Conservation (phyloP, 2,797 vertebrate genomes). For the Propithecus deckenii region DNA sequence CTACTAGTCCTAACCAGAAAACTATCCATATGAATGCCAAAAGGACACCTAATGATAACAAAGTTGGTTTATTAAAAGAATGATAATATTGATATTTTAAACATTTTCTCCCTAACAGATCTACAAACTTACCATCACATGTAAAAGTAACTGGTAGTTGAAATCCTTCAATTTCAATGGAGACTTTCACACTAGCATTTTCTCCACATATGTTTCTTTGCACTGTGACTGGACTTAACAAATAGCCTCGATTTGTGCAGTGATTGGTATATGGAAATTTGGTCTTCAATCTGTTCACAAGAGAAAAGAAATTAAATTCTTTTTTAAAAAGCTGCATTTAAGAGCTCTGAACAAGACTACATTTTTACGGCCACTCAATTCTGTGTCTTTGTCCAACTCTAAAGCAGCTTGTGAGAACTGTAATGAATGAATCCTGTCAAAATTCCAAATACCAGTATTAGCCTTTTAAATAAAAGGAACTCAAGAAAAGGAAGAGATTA, state of each 20-base stretch:
- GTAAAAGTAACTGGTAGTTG: conserved; percentile 98
- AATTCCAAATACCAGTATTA: conserved; percentile 52
- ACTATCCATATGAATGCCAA: background rate
- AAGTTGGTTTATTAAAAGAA: conserved; percentile 27
- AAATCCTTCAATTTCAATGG: conserved; percentile 96
- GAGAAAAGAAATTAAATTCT: conserved; percentile 66
- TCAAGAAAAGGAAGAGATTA: conserved; percentile 40
- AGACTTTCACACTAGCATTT: conserved; percentile 94
- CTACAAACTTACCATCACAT: conserved; percentile 92
- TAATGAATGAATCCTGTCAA: conserved; percentile 52
- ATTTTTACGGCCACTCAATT: conserved; percentile 51
- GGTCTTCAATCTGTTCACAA: conserved; percentile 90
- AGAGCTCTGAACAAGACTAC: conserved; percentile 34
- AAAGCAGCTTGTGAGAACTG: conserved; percentile 38
- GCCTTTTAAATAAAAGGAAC: conserved; percentile 60
- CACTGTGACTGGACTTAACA: conserved; percentile 93
- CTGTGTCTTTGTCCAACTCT: conserved; percentile 27
- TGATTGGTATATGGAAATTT: conserved; percentile 87
- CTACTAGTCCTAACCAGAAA: conserved; percentile 31
- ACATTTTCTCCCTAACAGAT: conserved; percentile 24
- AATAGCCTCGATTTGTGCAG: conserved; percentile 93
- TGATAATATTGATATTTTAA: conserved; percentile 45
- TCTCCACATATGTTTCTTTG: conserved; percentile 90
- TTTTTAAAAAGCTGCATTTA: conserved; percentile 51
- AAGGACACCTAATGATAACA: background rate